Evolutionary conservation across 2,888 invertebrate species (phyloP).

Genomic region (Alcis repandata): DNA sequence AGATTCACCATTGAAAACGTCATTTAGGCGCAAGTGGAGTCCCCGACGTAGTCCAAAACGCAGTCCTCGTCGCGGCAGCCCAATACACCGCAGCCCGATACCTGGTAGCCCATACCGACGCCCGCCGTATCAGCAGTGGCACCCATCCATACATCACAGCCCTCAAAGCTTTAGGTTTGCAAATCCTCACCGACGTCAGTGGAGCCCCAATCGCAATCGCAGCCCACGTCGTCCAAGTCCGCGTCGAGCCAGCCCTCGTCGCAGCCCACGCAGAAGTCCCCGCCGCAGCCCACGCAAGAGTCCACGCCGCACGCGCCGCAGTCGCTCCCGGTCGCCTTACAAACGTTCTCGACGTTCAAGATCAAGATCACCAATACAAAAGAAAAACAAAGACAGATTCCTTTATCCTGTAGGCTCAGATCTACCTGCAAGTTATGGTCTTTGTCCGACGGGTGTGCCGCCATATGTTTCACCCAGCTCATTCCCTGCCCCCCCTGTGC

Average conservation of each 20-base stretch:
- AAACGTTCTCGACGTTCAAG: constrained; percentile 33
- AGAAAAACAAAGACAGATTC: constrained; percentile 34
- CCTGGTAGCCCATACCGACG: too few relatives aligned
- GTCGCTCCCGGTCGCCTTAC: constrained; percentile 34
- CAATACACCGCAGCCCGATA: constrained; percentile 18
- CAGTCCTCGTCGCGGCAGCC: constrained; percentile 43
- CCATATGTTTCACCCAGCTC: constrained; percentile 39
- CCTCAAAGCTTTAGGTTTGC: constrained; percentile 20
- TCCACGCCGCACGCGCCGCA: constrained; percentile 38
- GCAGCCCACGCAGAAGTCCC: constrained; percentile 32
- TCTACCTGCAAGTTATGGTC: constrained; percentile 17
- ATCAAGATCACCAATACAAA: constrained; percentile 46
- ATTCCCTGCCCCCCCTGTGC: constrained; percentile 39
- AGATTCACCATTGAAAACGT: constrained; percentile 16
- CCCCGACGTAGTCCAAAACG: constrained; percentile 47
- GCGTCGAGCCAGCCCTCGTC: constrained; percentile 48
- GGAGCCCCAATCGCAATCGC: constrained; percentile 30
- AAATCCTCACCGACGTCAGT: not conserved
- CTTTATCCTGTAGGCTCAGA: constrained; percentile 40
- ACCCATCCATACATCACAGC: constrained; percentile 32
- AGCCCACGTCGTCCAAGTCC: constrained; percentile 50
- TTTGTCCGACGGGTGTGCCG: constrained; percentile 10
- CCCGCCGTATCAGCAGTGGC: constrained; percentile 17
- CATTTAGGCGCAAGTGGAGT: constrained; percentile 27
- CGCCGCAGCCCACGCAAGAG: constrained; percentile 45